These are phyloP conservation scores for Ormyrus nitidulus DNA, from an alignment of 2,888 invertebrate genomes.

Conservation along the genomic window DNA sequence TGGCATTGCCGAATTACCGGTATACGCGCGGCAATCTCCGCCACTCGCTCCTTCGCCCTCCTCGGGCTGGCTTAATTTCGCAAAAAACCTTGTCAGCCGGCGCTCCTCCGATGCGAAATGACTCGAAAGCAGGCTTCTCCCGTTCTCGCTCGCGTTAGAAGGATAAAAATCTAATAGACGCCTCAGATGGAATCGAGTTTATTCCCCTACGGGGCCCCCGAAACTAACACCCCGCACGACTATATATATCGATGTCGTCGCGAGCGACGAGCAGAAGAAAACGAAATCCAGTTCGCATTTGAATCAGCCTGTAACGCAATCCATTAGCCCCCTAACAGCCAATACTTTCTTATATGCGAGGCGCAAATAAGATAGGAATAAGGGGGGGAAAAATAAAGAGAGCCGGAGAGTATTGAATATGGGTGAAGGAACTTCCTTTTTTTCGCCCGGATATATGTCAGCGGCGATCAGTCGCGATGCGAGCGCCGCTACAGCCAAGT, in stretches of 20 bases:
- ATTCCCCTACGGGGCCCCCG: constrained; percentile 60
- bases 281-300: constrained; percentile 75
- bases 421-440: constrained; percentile 5
- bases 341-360: constrained; percentile 64
- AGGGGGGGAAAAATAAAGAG: constrained; percentile 25
- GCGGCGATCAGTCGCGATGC: constrained; percentile 64
- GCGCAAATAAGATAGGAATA: constrained; percentile 41
- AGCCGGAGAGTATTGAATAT: constrained; percentile 23
- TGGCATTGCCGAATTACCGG: too few species aligned
- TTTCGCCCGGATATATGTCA: constrained; percentile 60
- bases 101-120: constrained; percentile 46
- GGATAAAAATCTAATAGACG: constrained; percentile 74
- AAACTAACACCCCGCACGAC: constrained; percentile 61
- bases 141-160: constrained; percentile 44
- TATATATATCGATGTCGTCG: constrained; percentile 60
- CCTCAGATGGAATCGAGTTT: constrained; percentile 70
- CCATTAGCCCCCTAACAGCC: constrained; percentile 74
- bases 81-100: constrained; percentile 36
- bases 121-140: constrained; percentile 39
- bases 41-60: not conserved
- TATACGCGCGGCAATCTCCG: too few species aligned
- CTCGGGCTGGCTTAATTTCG: constrained; percentile 9
- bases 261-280: constrained; percentile 61
- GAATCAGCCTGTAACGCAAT: constrained; percentile 74
- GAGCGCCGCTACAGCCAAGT: not conserved